Evolutionary conservation across 1,140 invertebrate species (phyloP), one percentile per base, ranked within the genome.

Genomic region (Meloidogyne hapla): DNA sequence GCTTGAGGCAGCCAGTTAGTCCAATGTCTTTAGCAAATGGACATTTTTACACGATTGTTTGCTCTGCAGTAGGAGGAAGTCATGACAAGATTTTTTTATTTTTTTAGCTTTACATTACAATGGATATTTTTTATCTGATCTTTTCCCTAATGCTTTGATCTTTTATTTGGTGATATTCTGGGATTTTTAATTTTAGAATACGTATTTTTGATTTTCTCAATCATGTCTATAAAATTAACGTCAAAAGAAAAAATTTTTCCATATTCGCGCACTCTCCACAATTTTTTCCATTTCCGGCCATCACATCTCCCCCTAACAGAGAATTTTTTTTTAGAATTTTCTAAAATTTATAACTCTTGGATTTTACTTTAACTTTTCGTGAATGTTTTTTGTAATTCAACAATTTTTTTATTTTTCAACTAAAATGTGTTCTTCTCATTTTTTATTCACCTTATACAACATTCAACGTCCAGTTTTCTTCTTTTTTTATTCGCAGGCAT

Each of bases 31-130:
- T 38, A 73, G 70, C 56, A 61, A 61, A 73, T 21, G 10, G 70
- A 33, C 69, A 33, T 62, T 48, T 33, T 56, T 63, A 3, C 26
- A 73, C 70, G 56, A 40, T 73, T 56, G 23, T 64, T 56, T 64
- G 48, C 13, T 33, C 45, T 48, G 8, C 42, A 15, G 5, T 23
- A 28, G 25, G 12, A 12, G 48, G 18, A 62, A 73, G 8, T 26
- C 28, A 56, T n/a, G 33, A 33, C 33, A 8, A 8, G 12, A 21
- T 15, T n/a, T n/a, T 56, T 56, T 5, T 6, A n/a, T 18, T 4
- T 56, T 56, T 56, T n/a, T 18, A 33, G 33, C 33, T 5, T 33
- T 33, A 33, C 33, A 6, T 33, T 33, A 33, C 33, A 33, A 5
- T 8, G 33, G 33, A 4, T 33, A 33, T 33, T 33, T 33, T 33